Evolutionary conservation across 2,888 invertebrate species (phyloP), one percentile per base, ranked within the genome.

Genomic region (Macrophya alboannulata): DNA sequence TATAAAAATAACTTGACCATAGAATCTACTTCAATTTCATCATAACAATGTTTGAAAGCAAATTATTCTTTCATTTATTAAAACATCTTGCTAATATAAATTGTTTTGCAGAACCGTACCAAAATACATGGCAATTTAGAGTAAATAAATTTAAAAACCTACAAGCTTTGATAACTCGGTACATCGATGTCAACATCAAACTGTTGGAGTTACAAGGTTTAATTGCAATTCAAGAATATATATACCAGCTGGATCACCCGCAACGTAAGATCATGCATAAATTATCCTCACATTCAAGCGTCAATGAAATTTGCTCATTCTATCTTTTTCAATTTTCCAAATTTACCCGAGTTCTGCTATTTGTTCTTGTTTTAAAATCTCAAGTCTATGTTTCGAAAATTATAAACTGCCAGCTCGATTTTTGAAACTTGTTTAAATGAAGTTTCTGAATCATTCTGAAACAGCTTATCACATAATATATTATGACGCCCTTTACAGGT

Each of bases 221-320:
- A 88, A 97, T 96, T 93, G 97, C 97, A 84, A 95, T 98, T 90
- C 98, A 98, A 93, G 95, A 97, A 86, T 95, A 98, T 87, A 96
- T 97, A 90, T 95, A 96, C 92, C 95, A 96, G 92, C 94, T 98
- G 92, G 97, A 98, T 92, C 97, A 98, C 94, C 98, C 98, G 45
- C 95, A 94, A 91, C 95, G 95, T 95, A 92, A 92, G 87, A 88
- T 25, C 51, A 62, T 51, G 9, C n/a, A 17, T 55, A 79, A 4
- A 79, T 45, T 37, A 37, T 77, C 55, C 48, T 45, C 81, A 62
- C 10, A 10, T 37, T 25, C 40, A 4, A 79, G 31, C 37, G 59
- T 37, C n/a, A n/a, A n/a, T n/a, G 15, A 71, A 71, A 71, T 71
- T 40, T 40, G 17, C 40, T 71, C 2, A 31, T 45, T 59, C 21